These are phyloP conservation scores for Myotis vivesi DNA, from an alignment of 2,797 vertebrate species.

Conservation along the genomic window DNA sequence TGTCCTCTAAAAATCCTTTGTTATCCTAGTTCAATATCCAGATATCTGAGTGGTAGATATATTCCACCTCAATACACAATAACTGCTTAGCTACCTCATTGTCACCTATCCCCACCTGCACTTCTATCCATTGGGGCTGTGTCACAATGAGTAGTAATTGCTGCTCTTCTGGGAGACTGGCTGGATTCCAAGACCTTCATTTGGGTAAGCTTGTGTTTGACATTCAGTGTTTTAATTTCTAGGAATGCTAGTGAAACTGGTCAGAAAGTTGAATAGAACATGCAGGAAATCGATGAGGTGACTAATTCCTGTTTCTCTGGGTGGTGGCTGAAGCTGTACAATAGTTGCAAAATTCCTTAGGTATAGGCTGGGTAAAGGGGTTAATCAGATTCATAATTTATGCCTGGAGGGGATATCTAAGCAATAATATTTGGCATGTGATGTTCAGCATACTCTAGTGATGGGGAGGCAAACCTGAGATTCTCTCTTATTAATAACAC, in stretches of 20 bases:
- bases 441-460: not conserved
- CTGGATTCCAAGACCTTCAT: not conserved
- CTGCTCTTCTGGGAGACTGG: not conserved
- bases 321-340: not conserved
- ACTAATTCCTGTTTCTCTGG: slow-evolving; percentile 18
- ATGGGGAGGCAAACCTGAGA: not conserved
- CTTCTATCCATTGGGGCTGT: not conserved
- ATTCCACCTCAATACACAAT: not conserved
- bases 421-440: not conserved
- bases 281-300: not conserved
- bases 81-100: not conserved
- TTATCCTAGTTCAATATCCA: not conserved
- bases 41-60: not conserved
- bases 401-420: not conserved
- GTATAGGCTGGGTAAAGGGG: not conserved
- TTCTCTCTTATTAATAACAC: slow-evolving; percentile 21
- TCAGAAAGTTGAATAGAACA: slow-evolving; percentile 34
- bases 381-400: not conserved
- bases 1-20: not conserved
- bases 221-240: slow-evolving; percentile 27
- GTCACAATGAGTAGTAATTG: not conserved
- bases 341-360: slow-evolving; percentile 7
- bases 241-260: slow-evolving; percentile 40
- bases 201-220: slow-evolving; percentile 9
- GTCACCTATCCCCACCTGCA: not conserved